Conservation (phyloP, 2,797 vertebrate genomes). For the Cossypha dichroa region DNA sequence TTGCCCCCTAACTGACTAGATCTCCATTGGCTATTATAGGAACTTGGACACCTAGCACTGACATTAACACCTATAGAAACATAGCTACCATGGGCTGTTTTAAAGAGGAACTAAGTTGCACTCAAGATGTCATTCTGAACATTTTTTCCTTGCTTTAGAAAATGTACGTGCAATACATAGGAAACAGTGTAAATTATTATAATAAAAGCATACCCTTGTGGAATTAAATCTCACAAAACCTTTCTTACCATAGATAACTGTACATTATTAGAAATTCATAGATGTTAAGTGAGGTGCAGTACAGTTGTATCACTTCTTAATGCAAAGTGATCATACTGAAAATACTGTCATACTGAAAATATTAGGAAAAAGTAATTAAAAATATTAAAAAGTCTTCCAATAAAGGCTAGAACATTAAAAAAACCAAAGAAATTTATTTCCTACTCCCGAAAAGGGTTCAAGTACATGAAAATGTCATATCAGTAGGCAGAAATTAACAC, state of each 20-base stretch:
- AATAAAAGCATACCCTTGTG: background rate
- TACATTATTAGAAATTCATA: background rate
- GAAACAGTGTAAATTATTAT: background rate
- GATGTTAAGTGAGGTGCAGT: background rate
- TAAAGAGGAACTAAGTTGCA: background rate
- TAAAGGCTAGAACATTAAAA: background rate
- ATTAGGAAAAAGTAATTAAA: background rate
- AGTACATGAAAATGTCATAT: background rate
- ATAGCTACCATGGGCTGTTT: background rate
- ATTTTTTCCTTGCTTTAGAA: background rate
- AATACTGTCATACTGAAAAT: background rate
- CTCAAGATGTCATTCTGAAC: background rate
- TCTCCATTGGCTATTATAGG: background rate
- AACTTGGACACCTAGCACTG: background rate
- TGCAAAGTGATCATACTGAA: background rate
- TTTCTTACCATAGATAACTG: background rate
- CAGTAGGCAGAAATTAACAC: background rate
- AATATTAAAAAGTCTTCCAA: background rate
- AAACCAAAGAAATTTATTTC: background rate
- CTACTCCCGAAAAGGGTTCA: background rate
- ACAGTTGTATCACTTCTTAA: background rate
- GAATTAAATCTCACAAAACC: background rate
- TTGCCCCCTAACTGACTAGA: background rate
- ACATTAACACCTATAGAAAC: background rate
- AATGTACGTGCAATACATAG: background rate